Conservation (phyloP, 1,140 invertebrate species). For the Hypothenemus hampei region DNA sequence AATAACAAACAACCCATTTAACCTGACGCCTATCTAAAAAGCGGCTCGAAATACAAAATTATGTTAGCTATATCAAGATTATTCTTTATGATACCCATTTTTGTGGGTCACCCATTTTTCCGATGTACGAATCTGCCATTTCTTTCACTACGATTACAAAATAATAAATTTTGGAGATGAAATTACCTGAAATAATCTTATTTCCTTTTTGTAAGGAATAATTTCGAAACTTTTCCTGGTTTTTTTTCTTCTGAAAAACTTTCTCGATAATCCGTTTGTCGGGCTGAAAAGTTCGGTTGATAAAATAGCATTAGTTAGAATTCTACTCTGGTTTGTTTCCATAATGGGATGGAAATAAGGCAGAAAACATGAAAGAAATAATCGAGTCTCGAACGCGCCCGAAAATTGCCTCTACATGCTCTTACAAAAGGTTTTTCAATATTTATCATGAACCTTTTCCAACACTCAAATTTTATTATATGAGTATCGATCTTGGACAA, state of each 20-base stretch:
- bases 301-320: conserved; percentile 14
- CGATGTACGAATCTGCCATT: background rate
- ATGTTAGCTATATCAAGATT: background rate
- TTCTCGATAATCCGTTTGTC: conserved; percentile 17
- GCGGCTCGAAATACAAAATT: background rate
- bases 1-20: conserved; percentile 5
- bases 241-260: conserved; percentile 5
- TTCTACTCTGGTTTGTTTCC: conserved; percentile 16
- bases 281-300: conserved; percentile 8
- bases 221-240: background rate
- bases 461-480: background rate
- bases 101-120: background rate
- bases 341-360: conserved; percentile 18
- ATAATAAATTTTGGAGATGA: background rate
- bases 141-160: background rate
- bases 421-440: conserved; percentile 1
- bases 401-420: background rate
- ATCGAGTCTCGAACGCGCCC: conserved; percentile 11
- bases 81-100: background rate
- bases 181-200: background rate
- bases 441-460: conserved; percentile 6
- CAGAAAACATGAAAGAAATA: conserved; percentile 18
- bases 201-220: background rate
- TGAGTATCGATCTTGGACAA: too few relatives aligned
- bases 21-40: background rate